Evolutionary conservation across 2,113 vertebrate species (phyloP).

Genomic region (Zosterops borbonicus): DNA sequence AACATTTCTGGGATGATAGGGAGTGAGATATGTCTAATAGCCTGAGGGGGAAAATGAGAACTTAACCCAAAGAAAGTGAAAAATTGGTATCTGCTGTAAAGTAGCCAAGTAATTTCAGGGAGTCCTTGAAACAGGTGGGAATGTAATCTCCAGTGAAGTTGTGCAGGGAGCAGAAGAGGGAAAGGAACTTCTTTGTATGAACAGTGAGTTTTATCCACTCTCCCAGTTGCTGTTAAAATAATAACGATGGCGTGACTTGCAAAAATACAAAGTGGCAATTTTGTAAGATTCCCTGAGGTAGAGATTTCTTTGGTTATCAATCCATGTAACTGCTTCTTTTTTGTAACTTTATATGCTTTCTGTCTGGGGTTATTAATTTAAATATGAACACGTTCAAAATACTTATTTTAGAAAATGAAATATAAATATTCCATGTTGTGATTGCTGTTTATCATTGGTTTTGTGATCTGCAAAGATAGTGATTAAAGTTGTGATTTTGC

Average conservation of each 20-base stretch:
- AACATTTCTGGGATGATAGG: background rate
- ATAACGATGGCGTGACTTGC: accelerated
- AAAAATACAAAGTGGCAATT: background rate
- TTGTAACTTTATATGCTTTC: background rate
- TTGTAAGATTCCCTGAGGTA: background rate
- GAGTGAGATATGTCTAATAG: background rate
- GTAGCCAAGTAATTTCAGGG: background rate
- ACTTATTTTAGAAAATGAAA: background rate
- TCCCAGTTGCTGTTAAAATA: background rate
- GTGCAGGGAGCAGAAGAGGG: background rate
- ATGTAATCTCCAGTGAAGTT: background rate
- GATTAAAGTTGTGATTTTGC: background rate
- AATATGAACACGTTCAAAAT: background rate
- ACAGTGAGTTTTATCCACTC: background rate
- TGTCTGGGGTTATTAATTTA: background rate
- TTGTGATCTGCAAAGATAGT: background rate
- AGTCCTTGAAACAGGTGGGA: background rate
- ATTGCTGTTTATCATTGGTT: background rate
- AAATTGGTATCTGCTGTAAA: background rate
- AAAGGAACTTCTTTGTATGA: background rate
- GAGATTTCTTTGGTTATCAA: background rate
- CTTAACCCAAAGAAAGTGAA: background rate
- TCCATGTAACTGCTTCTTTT: background rate
- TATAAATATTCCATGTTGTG: background rate
- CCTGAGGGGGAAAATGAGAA: background rate